Base-by-base conservation (phyloP, 2,797 vertebrate species). In the Rhinatrema bivittatum region DNA sequence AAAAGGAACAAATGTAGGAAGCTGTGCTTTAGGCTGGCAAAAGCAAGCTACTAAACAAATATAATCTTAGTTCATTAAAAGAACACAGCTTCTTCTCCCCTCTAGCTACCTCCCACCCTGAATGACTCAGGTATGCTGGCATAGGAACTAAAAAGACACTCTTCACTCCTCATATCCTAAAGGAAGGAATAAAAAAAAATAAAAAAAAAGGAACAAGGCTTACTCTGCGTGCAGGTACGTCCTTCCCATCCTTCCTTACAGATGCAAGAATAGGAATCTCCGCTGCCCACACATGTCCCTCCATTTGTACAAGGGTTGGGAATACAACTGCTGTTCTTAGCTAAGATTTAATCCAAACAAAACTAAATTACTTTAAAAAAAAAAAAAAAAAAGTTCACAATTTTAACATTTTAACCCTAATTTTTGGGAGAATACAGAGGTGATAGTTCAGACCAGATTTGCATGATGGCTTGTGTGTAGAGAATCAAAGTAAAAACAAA, bases 201-300 rank as follows among this genome's bases (percentile, higher is more conserved):
- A 16, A 34, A 32, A 38, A 31, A 19, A 35, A 47, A 29, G 18
- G 26, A 27, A n/a, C 31, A 20, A 39, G 20, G 39, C 90, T 65
- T 85, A 97, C 94, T 90, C 62, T 89, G 87, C 0, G 85, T 82
- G 62, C 94, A 98, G 30, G 85, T 91, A 22, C 81, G 77, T 39
- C 94, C 94, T 59, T 92, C 83, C 94, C 93, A 98, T 45, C 94
- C 94, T 2, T 97, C 94, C 19, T 89, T 93, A 74, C 94, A 98
- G 68, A 95, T 91, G 60, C 94, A 98, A n/a, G 85, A 93, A 62
- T 91, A 97, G 41, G 82, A 65, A 30, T 89, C 89, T 3, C 87
- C 88, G 1, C 75, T 89, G 51, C 91, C 93, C 15, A 98, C 90
- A 0, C 94, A 98, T 0, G 94, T 97, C 12, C 89, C 94, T 2